Evolutionary conservation across 2,797 vertebrate genomes (phyloP).

Genomic region (Remorina albescens): DNA sequence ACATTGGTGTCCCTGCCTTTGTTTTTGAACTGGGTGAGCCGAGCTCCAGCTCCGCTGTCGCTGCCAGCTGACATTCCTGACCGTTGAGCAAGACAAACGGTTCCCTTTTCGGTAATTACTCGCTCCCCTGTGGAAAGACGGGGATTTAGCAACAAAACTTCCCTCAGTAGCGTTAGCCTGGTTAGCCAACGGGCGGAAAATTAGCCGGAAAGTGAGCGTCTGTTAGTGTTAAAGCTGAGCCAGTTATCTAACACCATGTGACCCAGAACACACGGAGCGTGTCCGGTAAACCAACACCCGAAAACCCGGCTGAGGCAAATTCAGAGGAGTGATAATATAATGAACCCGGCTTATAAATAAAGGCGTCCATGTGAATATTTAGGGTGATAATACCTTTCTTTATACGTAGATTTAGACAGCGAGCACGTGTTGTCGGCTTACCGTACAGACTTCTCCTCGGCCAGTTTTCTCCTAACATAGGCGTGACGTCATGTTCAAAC

Average conservation of each 20-base stretch:
- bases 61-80: slow-evolving; percentile 85
- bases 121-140: slow-evolving; percentile 15
- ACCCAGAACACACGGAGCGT: slow-evolving; percentile 14
- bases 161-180: not conserved
- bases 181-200: not conserved
- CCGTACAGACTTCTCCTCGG: slow-evolving; percentile 37
- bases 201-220: not conserved
- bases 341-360: accelerated
- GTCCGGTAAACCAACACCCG: not conserved
- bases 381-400: not conserved
- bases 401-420: not conserved
- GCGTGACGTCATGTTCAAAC: slow-evolving; percentile 58
- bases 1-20: slow-evolving; percentile 92
- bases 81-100: slow-evolving; percentile 37
- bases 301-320: not conserved
- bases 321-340: not conserved
- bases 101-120: not conserved
- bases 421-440: slow-evolving; percentile 44
- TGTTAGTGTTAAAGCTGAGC: slow-evolving; percentile 28
- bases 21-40: slow-evolving; percentile 93
- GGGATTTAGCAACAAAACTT: not conserved
- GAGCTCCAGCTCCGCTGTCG: slow-evolving; percentile 81
- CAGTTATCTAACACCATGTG: slow-evolving; percentile 70
- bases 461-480: not conserved
- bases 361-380: accelerated